These are phyloP conservation scores for Abrostola tripartita DNA, from an alignment of 2,888 invertebrate species.

Conservation along the genomic window DNA sequence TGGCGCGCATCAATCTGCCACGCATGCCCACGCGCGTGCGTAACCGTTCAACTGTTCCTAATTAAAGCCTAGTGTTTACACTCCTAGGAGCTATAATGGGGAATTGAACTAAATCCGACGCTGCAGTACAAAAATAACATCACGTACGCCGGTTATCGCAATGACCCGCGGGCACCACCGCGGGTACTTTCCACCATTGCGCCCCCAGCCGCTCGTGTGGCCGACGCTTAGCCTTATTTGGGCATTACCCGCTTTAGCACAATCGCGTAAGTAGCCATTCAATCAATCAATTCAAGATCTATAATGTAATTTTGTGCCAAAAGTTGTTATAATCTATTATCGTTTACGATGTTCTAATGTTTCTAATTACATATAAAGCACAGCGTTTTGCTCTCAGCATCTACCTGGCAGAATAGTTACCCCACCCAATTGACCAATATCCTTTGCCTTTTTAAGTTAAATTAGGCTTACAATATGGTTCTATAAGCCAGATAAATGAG, in stretches of 20 bases:
- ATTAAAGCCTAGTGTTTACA: conserved; percentile 83
- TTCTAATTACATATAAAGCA: no score
- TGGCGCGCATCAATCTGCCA: conserved; percentile 75
- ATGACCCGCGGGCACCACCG: conserved; percentile 54
- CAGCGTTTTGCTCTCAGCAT: no score
- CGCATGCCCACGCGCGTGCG: conserved; percentile 77
- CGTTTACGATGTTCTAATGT: not conserved
- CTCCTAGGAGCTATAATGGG: conserved; percentile 76
- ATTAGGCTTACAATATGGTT: no score
- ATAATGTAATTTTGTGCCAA: conserved; percentile 25
- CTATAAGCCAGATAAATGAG: no score
- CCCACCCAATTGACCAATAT: no score
- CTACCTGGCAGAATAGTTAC: no score
- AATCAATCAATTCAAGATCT: conserved; percentile 12
- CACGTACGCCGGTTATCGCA: conserved; percentile 70
- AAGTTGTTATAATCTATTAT: conserved; percentile 33
- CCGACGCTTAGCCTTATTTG: conserved; percentile 66
- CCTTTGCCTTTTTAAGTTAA: no score
- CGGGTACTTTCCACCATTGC: not conserved
- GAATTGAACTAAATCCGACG: conserved; percentile 77
- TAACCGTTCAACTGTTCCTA: conserved; percentile 76
- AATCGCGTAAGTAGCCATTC: conserved; percentile 9
- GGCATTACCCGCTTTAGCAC: conserved; percentile 48
- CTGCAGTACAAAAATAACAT: conserved; percentile 76
- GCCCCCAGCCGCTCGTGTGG: conserved; percentile 8